These are phyloP conservation scores for Simalia tracyae DNA, from an alignment of 2,797 vertebrate genomes.

Conservation along the genomic window DNA sequence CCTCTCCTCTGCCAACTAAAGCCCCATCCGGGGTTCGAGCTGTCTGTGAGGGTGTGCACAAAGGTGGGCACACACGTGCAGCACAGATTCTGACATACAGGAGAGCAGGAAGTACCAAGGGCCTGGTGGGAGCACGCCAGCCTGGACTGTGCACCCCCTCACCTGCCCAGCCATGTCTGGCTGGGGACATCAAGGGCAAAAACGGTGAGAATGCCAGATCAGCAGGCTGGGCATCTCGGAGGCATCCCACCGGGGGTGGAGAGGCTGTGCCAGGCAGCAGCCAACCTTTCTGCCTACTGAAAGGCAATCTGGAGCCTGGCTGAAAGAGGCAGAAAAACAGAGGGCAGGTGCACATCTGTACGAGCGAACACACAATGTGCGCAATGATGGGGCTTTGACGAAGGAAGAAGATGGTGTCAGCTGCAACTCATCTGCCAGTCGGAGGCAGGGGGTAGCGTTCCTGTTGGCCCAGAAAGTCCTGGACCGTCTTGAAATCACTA, in stretches of 20 bases:
- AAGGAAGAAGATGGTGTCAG: neutral
- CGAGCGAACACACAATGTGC: neutral
- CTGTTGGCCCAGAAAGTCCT: neutral
- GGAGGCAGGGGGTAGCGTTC: neutral
- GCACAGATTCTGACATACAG: accelerated
- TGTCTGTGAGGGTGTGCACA: neutral
- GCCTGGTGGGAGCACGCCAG: neutral
- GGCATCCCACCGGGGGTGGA: neutral
- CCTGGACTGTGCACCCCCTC: neutral
- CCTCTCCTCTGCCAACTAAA: neutral
- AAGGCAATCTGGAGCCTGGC: neutral
- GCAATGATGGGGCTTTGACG: neutral
- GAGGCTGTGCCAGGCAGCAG: neutral
- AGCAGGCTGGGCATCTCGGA: too few species aligned
- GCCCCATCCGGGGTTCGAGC: neutral
- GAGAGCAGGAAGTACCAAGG: neutral
- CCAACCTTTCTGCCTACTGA: neutral
- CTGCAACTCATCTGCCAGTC: neutral
- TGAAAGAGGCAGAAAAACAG: neutral
- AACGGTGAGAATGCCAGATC: neutral
- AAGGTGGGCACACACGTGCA: too few species aligned
- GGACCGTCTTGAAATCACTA: neutral
- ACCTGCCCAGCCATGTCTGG: neutral
- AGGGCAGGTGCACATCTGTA: neutral
- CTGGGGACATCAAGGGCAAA: neutral